phyloP scores from a whole-genome alignment of 2,888 invertebrate species.

The Terebella lapidaria region DNA sequence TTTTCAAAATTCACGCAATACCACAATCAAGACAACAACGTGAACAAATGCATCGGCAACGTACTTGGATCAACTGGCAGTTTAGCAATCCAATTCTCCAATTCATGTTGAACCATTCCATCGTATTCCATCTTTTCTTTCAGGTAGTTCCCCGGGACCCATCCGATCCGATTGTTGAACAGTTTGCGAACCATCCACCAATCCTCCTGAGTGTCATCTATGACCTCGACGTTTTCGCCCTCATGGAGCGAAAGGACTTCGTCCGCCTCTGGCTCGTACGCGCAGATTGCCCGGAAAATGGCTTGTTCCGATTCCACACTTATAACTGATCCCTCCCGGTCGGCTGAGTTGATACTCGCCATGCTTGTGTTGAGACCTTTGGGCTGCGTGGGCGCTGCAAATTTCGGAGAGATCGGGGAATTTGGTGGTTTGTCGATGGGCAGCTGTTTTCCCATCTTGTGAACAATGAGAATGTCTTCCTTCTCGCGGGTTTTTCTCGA shows the following conservation, averaged over 20 bases:
- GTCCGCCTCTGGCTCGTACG: slow-evolving; percentile 28
- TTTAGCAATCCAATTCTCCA: slow-evolving; percentile 14
- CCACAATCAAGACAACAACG: too few relatives aligned
- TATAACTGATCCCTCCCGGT: background rate
- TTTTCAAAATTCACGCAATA: too few relatives aligned
- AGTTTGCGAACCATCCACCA: slow-evolving; percentile 27
- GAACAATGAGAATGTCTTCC: slow-evolving; percentile 20
- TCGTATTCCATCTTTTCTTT: slow-evolving; percentile 20
- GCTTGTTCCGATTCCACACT: background rate
- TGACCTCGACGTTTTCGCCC: slow-evolving; percentile 28
- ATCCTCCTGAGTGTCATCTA: slow-evolving; percentile 22
- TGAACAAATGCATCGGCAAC: too few relatives aligned
- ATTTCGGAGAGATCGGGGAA: background rate
- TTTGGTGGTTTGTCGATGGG: background rate
- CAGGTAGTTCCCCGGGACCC: slow-evolving; percentile 24
- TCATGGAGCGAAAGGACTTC: slow-evolving; percentile 29
- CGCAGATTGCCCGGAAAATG: slow-evolving; percentile 19
- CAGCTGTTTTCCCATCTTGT: background rate
- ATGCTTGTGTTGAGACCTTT: too few relatives aligned
- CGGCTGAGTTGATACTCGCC: background rate
- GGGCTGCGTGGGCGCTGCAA: background rate
- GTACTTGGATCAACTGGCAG: slow-evolving; percentile 22
- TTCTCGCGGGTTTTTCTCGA: slow-evolving; percentile 22
- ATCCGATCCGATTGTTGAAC: slow-evolving; percentile 23
- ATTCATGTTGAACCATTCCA: slow-evolving; percentile 16